These are phyloP conservation scores for Sinocyclocheilus anophthalmus DNA, from an alignment of 2,113 vertebrate species.

Conservation along the genomic window DNA sequence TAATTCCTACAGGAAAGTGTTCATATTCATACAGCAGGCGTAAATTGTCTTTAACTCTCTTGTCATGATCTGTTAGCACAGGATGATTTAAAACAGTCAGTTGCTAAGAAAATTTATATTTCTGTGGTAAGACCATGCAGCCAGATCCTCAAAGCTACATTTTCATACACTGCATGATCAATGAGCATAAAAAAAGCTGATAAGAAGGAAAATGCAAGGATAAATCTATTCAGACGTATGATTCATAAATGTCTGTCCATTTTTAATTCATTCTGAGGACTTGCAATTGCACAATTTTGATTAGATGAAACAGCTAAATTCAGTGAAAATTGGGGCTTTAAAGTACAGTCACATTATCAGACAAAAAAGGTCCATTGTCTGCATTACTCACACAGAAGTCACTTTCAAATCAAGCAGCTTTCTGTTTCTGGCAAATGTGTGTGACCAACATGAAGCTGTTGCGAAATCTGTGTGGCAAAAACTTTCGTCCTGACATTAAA, in stretches of 20 bases:
- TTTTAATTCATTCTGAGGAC: not conserved
- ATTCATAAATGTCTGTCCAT: not conserved
- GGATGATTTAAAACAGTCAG: not conserved
- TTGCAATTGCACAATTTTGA: not conserved
- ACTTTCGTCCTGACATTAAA: not conserved
- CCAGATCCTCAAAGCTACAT: conserved; percentile 19
- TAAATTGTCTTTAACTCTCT: not conserved
- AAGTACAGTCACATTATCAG: too few relatives aligned
- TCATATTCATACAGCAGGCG: not conserved
- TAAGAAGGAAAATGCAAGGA: not conserved
- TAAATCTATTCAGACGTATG: not conserved
- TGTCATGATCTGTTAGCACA: not conserved
- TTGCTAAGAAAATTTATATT: not conserved
- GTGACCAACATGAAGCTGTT: not conserved
- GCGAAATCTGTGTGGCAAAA: not conserved
- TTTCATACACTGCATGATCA: not conserved
- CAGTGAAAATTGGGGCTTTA: too few relatives aligned
- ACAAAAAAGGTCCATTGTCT: not conserved
- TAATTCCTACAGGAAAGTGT: not conserved
- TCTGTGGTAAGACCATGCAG: not conserved
- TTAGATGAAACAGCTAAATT: too few relatives aligned
- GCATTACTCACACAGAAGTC: not conserved
- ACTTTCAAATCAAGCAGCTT: not conserved
- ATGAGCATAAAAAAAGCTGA: not conserved
- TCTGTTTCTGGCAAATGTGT: not conserved